Percentiles rank a stretch among this genome's conserved stretches.
phyloP scores from a whole-genome alignment of 1,140 invertebrate species.

The Wasmannia auropunctata region DNA sequence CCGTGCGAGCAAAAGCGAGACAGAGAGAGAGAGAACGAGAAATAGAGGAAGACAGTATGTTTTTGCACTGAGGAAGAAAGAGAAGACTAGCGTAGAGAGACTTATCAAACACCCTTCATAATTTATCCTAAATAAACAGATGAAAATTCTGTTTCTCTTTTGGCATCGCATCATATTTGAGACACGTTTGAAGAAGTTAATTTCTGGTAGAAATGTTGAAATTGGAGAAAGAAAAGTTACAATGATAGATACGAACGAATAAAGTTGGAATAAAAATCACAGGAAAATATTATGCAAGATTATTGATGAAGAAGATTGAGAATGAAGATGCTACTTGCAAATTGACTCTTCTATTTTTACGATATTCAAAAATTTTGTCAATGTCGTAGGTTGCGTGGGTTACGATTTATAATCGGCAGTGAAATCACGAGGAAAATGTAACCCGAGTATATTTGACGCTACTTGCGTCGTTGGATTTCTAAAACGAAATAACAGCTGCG shows the following conservation, averaged over 20 bases:
- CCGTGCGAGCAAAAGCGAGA: constrained; percentile 75
- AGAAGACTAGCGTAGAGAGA: constrained; percentile 16
- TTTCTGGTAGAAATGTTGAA: background rate
- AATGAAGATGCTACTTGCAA: background rate
- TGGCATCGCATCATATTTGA: background rate
- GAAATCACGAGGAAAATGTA: constrained; percentile 22
- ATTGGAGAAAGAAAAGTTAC: background rate
- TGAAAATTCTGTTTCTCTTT: constrained; percentile 59
- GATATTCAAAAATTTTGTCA: background rate
- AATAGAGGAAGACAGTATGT: constrained; percentile 6
- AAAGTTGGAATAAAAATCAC: background rate
- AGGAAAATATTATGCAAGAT: background rate
- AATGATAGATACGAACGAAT: background rate
- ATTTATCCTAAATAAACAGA: constrained; percentile 62
- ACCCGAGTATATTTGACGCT: constrained; percentile 3
- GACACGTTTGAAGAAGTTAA: background rate
- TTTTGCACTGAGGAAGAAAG: background rate
- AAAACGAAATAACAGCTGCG: constrained; percentile 6
- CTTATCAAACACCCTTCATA: background rate
- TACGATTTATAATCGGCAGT: constrained; percentile 25
- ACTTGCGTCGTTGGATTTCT: background rate
- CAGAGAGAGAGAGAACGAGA: constrained; percentile 2
- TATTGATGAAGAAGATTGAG: too few species aligned
- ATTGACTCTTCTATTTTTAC: constrained; percentile 3
- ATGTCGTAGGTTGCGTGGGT: background rate